A percentile compares a stretch with the other conserved stretches of the same genome.
phyloP scores from a whole-genome alignment of 2,888 invertebrate genomes.

The Heliconius charithonia region DNA sequence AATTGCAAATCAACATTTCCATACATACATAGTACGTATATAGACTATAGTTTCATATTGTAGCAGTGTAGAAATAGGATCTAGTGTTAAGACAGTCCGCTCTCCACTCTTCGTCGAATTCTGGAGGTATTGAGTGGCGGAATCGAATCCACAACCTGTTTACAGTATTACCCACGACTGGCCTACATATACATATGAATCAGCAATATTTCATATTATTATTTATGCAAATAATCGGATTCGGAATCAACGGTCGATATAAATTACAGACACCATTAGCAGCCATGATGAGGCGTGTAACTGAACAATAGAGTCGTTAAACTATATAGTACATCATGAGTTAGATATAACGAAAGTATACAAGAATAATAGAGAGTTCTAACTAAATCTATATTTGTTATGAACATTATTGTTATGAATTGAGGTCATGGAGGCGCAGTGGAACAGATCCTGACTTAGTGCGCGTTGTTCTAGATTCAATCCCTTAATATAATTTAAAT shows the following conservation, averaged over 20 bases:
- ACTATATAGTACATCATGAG: background rate
- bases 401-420: background rate
- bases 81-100: too few relatives aligned
- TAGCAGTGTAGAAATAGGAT: too few relatives aligned
- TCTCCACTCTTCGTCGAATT: too few relatives aligned
- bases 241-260: slow-evolving; percentile 27
- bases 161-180: too few relatives aligned
- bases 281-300: slow-evolving; percentile 11
- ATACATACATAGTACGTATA: background rate
- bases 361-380: background rate
- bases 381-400: background rate
- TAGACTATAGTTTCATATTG: too few relatives aligned
- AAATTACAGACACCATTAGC: slow-evolving; percentile 19
- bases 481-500: too few relatives aligned
- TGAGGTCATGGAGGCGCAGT: background rate
- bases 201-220: background rate
- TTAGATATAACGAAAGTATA: background rate
- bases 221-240: slow-evolving; percentile 5
- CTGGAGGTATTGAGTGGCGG: too few relatives aligned
- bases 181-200: background rate
- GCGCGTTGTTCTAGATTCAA: too few relatives aligned
- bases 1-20: background rate
- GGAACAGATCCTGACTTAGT: too few relatives aligned
- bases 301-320: slow-evolving; percentile 13
- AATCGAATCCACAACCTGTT: too few relatives aligned